Percentiles rank a stretch among this genome's conserved stretches.
Conservation (phyloP, 2,888 invertebrate genomes). For the Cartodere bifasciata region DNA sequence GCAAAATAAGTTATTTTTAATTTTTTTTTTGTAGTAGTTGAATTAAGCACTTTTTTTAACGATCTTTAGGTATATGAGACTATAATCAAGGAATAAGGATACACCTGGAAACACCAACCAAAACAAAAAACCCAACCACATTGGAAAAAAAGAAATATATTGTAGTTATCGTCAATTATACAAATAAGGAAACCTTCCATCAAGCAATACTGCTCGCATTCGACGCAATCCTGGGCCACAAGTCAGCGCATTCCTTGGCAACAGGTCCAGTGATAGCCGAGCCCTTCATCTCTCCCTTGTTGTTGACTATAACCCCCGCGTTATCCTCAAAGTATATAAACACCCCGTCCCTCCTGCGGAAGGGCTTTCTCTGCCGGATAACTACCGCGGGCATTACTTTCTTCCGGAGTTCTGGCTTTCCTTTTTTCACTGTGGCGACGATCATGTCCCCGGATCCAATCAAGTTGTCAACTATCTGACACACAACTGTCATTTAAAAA, state of each 20-base stretch:
- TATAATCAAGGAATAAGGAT: no score
- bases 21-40: no score
- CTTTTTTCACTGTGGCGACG: constrained; percentile 98
- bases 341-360: constrained; percentile 96
- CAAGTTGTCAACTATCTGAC: no score
- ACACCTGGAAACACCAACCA: no score
- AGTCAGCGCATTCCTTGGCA: constrained; percentile 98
- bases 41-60: no score
- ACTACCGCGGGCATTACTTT: constrained; percentile 99
- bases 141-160: no score
- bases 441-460: constrained; percentile 99
- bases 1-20: no score
- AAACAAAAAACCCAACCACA: no score
- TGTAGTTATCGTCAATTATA: no score
- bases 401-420: constrained; percentile 98
- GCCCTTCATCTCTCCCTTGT: constrained; percentile 99
- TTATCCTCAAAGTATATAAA: constrained; percentile 99
- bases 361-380: constrained; percentile 95
- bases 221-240: constrained; percentile 99
- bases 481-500: no score
- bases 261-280: constrained; percentile 99
- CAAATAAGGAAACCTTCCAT: no score
- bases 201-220: constrained; percentile 99
- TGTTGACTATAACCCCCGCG: constrained; percentile 99
- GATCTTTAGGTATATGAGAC: no score